phyloP scores from a whole-genome alignment of 2,888 invertebrate genomes.

The Catocala sponsa region DNA sequence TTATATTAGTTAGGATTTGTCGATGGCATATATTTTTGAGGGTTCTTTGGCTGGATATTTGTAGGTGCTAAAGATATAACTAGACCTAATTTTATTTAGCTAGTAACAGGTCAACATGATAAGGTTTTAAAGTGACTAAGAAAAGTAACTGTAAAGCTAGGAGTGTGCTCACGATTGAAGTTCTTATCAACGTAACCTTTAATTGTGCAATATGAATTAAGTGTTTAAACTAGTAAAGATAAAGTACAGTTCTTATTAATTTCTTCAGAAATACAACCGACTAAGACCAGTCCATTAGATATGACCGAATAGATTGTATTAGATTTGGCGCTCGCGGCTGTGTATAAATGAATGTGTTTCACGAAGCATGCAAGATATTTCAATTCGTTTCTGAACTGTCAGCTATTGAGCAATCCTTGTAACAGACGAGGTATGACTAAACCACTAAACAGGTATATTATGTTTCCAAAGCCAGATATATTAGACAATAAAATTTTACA shows the following conservation, averaged over 20 bases:
- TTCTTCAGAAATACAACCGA: not conserved
- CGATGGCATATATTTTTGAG: no score
- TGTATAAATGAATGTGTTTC: conserved; percentile 4
- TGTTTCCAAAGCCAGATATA: not conserved
- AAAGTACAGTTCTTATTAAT: no score
- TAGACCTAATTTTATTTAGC: no score
- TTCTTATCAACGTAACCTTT: not conserved
- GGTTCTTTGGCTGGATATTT: no score
- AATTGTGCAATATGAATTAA: not conserved
- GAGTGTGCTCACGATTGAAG: not conserved
- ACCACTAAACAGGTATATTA: no score
- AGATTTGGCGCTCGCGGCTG: no score
- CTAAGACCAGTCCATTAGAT: not conserved
- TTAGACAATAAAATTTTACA: not conserved
- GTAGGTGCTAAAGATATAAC: no score
- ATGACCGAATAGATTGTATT: not conserved
- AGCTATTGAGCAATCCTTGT: conserved; percentile 15
- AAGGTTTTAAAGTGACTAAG: no score
- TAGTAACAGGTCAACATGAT: no score
- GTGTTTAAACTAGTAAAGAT: not conserved
- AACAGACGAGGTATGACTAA: conserved; percentile 8
- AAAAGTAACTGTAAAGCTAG: not conserved
- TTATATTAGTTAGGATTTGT: no score
- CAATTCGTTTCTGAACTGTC: conserved; percentile 7
- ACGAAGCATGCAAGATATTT: conserved; percentile 15